Base-by-base conservation (phyloP, 1,140 invertebrate species). In the Periplaneta americana region DNA sequence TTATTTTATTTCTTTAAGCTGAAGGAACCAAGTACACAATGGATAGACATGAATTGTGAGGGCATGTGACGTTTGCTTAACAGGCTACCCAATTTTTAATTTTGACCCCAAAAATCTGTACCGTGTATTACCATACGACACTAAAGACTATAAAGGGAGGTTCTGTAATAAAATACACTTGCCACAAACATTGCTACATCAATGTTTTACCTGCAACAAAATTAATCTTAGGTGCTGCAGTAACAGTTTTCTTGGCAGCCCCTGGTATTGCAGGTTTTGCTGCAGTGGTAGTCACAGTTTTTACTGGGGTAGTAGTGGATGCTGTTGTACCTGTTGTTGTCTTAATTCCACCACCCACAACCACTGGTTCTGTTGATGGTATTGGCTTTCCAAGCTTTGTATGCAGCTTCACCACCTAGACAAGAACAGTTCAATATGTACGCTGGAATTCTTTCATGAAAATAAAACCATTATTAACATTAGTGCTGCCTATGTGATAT, bases 361-460 rank as follows among this genome's bases (percentile, higher is more conserved):
- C 94, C 82, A 96, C 96, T n/a, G 97, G 97, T 88, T 98, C 97
- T 36, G 96, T 94, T 34, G 96, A 96, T 11, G 98, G 98, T 86
- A 99, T 98, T 1, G 98, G 97, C 88, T 99, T 99, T 36, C 98
- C 98, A 18, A 99, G 91, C 89, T 98, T 98, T 37, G 97, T 98
- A 86, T 99, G 98, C 75, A 99, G 90, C 85, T 99, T 98, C 9
- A 99, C 94, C 9, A 98, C 97, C 48, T 66, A n/a, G 28, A 66
- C 22, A 66, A 5, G 28, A 66, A n/a, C n/a, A n/a, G n/a, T n/a
- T n/a, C n/a, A n/a, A n/a, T n/a, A n/a, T n/a, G n/a, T n/a, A n/a
- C n/a, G n/a, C n/a, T n/a, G n/a, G n/a, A n/a, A n/a, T n/a, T n/a
- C n/a, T n/a, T n/a, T n/a, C n/a, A n/a, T n/a, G n/a, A n/a, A n/a